A percentile compares a stretch with the other conserved stretches of the same genome.
Conservation (phyloP, 2,113 vertebrate species). For the Cyrtonyx montezumae region DNA sequence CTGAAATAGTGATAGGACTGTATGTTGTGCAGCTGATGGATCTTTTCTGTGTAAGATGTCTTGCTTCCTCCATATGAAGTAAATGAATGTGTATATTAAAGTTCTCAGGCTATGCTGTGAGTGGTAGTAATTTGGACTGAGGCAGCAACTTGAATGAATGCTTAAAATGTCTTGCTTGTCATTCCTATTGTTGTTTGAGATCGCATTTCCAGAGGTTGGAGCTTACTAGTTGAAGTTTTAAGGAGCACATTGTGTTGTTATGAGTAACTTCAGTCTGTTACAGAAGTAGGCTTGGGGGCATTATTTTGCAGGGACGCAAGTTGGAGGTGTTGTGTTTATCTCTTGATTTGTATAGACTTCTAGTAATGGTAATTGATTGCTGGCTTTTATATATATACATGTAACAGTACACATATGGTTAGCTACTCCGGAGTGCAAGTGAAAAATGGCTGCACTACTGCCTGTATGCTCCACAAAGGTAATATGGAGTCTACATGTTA, state of each 20-base stretch:
- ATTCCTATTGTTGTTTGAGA: not conserved
- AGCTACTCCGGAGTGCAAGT: not conserved
- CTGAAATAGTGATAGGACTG: constrained; percentile 15
- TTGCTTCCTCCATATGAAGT: constrained; percentile 42
- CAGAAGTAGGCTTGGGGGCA: not conserved
- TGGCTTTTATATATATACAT: not conserved
- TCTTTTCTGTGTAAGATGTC: not conserved
- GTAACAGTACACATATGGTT: constrained; percentile 10
- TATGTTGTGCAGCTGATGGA: not conserved
- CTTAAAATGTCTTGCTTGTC: constrained; percentile 34
- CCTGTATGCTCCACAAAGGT: constrained; percentile 29
- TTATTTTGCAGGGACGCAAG: not conserved
- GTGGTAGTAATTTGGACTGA: not conserved
- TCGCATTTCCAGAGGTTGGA: not conserved
- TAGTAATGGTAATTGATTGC: not conserved
- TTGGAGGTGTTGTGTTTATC: not conserved
- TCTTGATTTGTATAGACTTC: not conserved
- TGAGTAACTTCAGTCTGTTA: not conserved
- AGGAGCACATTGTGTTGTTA: not conserved
- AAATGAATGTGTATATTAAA: constrained; percentile 2
- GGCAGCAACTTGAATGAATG: constrained; percentile 6
- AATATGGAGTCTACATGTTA: not conserved
- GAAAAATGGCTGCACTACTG: constrained; percentile 26
- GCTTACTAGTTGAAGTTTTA: constrained; percentile 27
- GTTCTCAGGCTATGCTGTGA: not conserved